Conservation (phyloP, 2,113 vertebrate genomes). For the Mastomys coucha region DNA sequence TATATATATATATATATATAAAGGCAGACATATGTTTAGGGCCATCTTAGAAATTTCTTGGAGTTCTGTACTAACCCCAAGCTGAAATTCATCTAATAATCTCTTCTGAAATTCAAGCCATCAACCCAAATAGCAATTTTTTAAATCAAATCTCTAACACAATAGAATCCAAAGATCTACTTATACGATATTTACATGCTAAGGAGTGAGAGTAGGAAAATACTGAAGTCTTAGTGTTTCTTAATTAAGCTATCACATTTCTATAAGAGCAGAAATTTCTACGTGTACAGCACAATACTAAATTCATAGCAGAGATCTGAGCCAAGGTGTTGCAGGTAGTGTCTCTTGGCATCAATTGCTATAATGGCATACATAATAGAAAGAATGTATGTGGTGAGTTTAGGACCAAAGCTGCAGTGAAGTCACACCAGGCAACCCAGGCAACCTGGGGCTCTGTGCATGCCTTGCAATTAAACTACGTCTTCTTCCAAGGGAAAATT, state of each 20-base stretch:
- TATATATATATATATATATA: too few species aligned
- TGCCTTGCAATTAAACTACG: neutral
- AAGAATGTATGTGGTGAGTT: neutral
- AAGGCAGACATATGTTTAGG: neutral
- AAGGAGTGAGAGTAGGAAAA: neutral
- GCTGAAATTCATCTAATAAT: neutral
- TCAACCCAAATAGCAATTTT: too few species aligned
- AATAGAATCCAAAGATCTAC: neutral
- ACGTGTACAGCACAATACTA: neutral
- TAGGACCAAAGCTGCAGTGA: neutral
- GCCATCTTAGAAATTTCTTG: neutral
- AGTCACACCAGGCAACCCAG: neutral
- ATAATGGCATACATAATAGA: neutral
- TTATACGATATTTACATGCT: neutral
- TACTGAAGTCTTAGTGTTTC: neutral
- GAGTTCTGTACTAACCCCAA: neutral
- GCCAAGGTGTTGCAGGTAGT: neutral
- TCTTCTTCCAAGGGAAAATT: neutral
- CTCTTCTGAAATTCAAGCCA: neutral
- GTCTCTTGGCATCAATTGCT: neutral
- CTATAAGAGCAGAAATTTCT: neutral
- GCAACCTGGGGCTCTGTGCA: neutral
- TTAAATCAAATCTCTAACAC: too few species aligned
- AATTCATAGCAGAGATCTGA: neutral
- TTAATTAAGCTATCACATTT: neutral